Evolutionary conservation across 2,888 invertebrate species (phyloP).

Genomic region (Chymomyza fuscimana): DNA sequence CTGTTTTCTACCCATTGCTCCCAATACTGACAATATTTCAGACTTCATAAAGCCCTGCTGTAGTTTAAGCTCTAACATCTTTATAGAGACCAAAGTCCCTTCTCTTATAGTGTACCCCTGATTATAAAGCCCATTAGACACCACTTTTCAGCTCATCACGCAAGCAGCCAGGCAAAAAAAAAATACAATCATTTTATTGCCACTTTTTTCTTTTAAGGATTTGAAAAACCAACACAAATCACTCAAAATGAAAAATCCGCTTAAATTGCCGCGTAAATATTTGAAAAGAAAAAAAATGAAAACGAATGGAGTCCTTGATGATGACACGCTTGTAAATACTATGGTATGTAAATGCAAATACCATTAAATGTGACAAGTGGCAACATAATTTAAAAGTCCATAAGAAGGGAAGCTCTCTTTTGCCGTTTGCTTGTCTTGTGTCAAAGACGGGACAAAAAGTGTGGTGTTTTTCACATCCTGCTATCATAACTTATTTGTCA

Average conservation of each 20-base stretch:
- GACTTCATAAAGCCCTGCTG: neutral
- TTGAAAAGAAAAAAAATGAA: slow-evolving; percentile 58
- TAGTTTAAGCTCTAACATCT: neutral
- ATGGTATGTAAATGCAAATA: slow-evolving; percentile 72
- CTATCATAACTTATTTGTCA: slow-evolving; percentile 73
- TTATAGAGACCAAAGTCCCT: neutral
- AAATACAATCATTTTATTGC: slow-evolving; percentile 31
- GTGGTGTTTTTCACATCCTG: slow-evolving; percentile 70
- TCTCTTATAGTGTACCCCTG: too few relatives aligned
- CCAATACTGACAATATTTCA: neutral
- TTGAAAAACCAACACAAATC: slow-evolving; percentile 67
- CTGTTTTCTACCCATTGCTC: too few relatives aligned
- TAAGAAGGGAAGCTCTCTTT: slow-evolving; percentile 30
- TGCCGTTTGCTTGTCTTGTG: slow-evolving; percentile 19
- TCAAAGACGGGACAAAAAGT: slow-evolving; percentile 13
- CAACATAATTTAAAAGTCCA: slow-evolving; percentile 73
- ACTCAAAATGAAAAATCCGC: slow-evolving; percentile 72
- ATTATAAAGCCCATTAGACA: slow-evolving; percentile 67
- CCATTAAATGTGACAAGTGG: slow-evolving; percentile 76
- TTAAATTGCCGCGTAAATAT: slow-evolving; percentile 73
- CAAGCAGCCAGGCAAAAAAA: slow-evolving; percentile 35
- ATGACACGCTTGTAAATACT: slow-evolving; percentile 60
- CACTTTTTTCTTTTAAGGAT: slow-evolving; percentile 42
- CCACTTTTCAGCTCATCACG: slow-evolving; percentile 72
- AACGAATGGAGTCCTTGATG: slow-evolving; percentile 59